Conservation (phyloP, 2,888 invertebrate genomes). For the Anoplius nigerrimus region DNA sequence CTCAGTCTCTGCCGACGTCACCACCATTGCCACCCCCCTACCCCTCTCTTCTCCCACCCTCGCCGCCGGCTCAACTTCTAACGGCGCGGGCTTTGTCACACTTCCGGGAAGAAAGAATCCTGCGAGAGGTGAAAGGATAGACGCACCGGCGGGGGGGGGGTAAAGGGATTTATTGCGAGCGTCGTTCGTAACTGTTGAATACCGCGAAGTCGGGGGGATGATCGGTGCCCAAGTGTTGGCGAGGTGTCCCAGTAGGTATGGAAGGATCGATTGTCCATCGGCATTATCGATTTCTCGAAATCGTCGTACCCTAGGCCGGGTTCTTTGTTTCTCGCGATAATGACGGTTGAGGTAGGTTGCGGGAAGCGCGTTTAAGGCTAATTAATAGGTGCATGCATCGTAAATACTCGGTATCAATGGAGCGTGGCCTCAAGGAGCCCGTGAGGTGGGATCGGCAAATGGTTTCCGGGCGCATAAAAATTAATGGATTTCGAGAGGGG, state of each 20-base stretch:
- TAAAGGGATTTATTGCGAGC: too few species aligned
- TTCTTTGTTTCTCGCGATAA: conserved; percentile 41
- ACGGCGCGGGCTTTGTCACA: conserved; percentile 4
- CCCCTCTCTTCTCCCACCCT: not conserved
- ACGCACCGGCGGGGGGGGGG: too few species aligned
- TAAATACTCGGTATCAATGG: conserved; percentile 63
- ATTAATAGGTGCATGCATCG: conserved; percentile 65
- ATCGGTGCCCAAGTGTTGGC: too few species aligned
- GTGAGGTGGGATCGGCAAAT: conserved; percentile 52
- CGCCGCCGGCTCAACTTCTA: not conserved
- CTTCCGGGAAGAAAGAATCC: conserved; percentile 6
- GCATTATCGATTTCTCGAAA: too few species aligned
- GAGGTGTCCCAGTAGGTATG: too few species aligned
- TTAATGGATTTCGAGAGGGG: conserved; percentile 62
- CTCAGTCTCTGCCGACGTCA: not conserved
- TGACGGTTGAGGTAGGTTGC: conserved; percentile 62
- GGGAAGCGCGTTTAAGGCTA: conserved; percentile 55
- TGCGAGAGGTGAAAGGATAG: too few species aligned
- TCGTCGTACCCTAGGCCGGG: conserved; percentile 3
- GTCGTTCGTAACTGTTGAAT: too few species aligned
- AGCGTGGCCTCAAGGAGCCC: conserved; percentile 55
- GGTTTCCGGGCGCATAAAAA: conserved; percentile 62
- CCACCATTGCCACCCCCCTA: not conserved
- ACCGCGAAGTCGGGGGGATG: too few species aligned
- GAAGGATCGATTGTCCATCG: too few species aligned